Conservation (phyloP, 2,113 vertebrate species). For the Uria lomvia region DNA sequence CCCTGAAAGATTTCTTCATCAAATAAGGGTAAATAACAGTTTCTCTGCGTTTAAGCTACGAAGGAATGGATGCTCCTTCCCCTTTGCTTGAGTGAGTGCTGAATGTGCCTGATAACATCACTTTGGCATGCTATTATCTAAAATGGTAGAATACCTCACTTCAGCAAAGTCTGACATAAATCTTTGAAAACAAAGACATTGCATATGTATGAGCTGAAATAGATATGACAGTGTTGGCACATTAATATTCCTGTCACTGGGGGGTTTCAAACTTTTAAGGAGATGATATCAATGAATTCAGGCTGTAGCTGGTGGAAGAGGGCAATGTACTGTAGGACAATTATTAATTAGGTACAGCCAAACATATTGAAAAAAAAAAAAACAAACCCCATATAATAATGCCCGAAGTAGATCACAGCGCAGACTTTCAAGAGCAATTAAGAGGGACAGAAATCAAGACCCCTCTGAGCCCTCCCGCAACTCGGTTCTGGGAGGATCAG, state of each 20-base stretch:
- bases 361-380: conserved; percentile 67
- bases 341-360: conserved; percentile 83
- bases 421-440: conserved; percentile 59
- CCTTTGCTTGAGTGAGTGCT: conserved; percentile 74
- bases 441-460: conserved; percentile 45
- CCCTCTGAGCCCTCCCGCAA: neutral
- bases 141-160: conserved; percentile 99
- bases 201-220: conserved; percentile 99
- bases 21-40: conserved; percentile 81
- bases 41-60: conserved; percentile 60
- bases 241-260: conserved; percentile 99
- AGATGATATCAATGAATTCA: conserved; percentile 93
- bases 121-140: conserved; percentile 99
- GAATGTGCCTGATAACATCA: conserved; percentile 94
- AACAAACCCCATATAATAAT: neutral
- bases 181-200: conserved; percentile 99
- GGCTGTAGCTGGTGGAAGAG: conserved; percentile 91
- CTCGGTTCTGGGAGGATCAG: conserved; percentile 16
- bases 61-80: conserved; percentile 61
- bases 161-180: conserved; percentile 99
- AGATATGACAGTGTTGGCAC: conserved; percentile 99
- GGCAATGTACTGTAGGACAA: conserved; percentile 81
- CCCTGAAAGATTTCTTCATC: conserved; percentile 81
- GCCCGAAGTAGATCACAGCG: neutral
- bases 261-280: conserved; percentile 99